phyloP scores from a whole-genome alignment of 2,113 vertebrate species.

The Martes martes region DNA sequence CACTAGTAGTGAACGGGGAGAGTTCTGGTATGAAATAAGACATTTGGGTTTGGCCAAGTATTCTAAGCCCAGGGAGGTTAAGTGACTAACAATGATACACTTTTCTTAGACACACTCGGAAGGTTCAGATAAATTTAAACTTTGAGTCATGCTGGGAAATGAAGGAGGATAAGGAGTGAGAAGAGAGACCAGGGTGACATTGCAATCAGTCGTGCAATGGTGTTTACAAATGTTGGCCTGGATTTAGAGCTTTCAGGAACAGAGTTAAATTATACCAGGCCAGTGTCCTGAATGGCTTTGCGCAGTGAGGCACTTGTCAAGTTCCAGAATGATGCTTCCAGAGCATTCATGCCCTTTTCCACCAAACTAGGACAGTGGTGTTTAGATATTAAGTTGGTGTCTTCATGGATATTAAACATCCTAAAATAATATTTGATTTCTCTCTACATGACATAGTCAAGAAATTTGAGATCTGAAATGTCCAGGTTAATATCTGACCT shows the following conservation, averaged over 20 bases:
- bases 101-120: conserved; percentile 19
- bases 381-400: neutral
- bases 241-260: conserved; percentile 40
- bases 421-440: conserved; percentile 21
- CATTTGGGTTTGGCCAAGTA: neutral
- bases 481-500: neutral
- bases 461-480: conserved; percentile 23
- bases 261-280: conserved; percentile 21
- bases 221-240: conserved; percentile 49
- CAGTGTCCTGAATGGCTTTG: conserved; percentile 2
- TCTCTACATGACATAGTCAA: neutral
- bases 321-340: conserved; percentile 20
- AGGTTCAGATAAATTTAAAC: conserved; percentile 43
- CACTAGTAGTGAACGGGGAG: neutral
- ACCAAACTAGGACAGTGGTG: neutral
- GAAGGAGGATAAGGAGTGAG: neutral
- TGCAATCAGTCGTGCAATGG: neutral
- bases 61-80: neutral
- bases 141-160: neutral
- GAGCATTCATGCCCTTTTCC: neutral
- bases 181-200: neutral
- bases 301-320: neutral
- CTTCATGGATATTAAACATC: neutral
- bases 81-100: neutral
- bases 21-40: neutral